These are phyloP conservation scores for Tetramorium parvispinum DNA, from an alignment of 1,140 invertebrate species.

Conservation along the genomic window DNA sequence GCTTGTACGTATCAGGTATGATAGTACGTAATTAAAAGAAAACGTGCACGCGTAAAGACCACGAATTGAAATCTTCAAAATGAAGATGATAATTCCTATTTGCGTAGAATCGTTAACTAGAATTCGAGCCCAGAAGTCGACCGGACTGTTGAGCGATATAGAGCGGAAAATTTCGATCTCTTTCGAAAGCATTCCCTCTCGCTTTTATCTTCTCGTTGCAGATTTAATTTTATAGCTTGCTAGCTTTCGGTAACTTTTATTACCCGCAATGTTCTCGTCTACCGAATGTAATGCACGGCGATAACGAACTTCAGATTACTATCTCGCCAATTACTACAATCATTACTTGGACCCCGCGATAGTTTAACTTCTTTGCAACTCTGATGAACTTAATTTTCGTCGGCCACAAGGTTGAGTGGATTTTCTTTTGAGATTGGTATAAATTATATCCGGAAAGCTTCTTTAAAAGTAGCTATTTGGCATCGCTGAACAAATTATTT, in stretches of 20 bases:
- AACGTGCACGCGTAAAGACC: background rate
- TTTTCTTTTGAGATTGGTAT: constrained; percentile 4
- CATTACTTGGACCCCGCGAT: constrained; percentile 33
- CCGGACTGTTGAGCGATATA: constrained; percentile 30
- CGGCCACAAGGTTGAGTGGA: constrained; percentile 11
- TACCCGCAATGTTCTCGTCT: constrained; percentile 13
- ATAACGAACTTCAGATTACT: constrained; percentile 59
- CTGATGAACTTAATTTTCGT: constrained; percentile 48
- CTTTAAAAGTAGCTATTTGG: constrained; percentile 15
- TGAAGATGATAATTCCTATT: constrained; percentile 22
- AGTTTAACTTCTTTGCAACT: constrained; percentile 49
- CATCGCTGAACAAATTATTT: constrained; percentile 12
- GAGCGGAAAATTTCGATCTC: constrained; percentile 43
- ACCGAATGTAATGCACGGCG: constrained; percentile 47
- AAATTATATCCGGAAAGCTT: constrained; percentile 22
- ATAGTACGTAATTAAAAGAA: background rate
- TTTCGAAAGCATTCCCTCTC: background rate
- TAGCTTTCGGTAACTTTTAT: constrained; percentile 55
- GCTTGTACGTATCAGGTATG: background rate
- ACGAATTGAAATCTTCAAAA: constrained; percentile 9
- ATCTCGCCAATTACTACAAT: constrained; percentile 35
- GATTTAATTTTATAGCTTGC: constrained; percentile 52
- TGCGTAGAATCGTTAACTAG: constrained; percentile 46
- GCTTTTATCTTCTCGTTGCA: constrained; percentile 24
- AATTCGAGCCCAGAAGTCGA: constrained; percentile 28